These are phyloP conservation scores for Cybosia mesomella DNA, from an alignment of 2,888 invertebrate genomes.

Conservation along the genomic window DNA sequence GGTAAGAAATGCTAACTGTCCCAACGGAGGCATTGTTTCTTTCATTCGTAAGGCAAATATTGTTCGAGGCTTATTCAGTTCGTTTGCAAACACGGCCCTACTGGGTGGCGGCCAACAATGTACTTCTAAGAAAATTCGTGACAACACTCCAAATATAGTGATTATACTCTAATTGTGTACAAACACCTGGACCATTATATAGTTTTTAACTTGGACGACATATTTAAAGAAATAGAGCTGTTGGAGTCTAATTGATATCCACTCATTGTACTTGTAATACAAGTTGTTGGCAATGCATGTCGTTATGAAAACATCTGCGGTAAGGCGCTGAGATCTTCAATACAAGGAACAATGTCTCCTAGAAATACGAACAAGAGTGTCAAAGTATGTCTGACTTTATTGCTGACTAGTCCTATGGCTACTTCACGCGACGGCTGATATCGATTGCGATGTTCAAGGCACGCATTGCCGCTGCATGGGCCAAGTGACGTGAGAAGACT, in stretches of 20 bases:
- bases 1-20: slow-evolving; percentile 80
- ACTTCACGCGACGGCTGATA: too few species aligned
- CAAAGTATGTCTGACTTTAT: slow-evolving; percentile 2
- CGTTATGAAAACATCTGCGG: slow-evolving; percentile 45
- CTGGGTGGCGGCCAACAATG: slow-evolving; percentile 83
- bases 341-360: slow-evolving; percentile 4
- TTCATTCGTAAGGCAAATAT: slow-evolving; percentile 85
- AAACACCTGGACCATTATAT: slow-evolving; percentile 81
- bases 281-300: slow-evolving; percentile 49
- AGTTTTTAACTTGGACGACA: slow-evolving; percentile 76
- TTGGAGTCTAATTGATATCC: slow-evolving; percentile 72
- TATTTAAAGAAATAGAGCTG: slow-evolving; percentile 70
- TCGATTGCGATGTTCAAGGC: too few species aligned
- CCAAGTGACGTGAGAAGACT: too few species aligned
- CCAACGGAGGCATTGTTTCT: slow-evolving; percentile 82
- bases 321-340: slow-evolving; percentile 18
- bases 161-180: slow-evolving; percentile 83
- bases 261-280: slow-evolving; percentile 67
- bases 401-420: background rate
- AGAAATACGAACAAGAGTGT: slow-evolving; percentile 15
- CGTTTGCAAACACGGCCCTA: slow-evolving; percentile 83
- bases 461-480: too few species aligned
- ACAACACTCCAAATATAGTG: slow-evolving; percentile 83
- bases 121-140: slow-evolving; percentile 80
- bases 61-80: slow-evolving; percentile 77